Conservation (phyloP, 2,888 invertebrate species). For the Odontocerum albicorne region DNA sequence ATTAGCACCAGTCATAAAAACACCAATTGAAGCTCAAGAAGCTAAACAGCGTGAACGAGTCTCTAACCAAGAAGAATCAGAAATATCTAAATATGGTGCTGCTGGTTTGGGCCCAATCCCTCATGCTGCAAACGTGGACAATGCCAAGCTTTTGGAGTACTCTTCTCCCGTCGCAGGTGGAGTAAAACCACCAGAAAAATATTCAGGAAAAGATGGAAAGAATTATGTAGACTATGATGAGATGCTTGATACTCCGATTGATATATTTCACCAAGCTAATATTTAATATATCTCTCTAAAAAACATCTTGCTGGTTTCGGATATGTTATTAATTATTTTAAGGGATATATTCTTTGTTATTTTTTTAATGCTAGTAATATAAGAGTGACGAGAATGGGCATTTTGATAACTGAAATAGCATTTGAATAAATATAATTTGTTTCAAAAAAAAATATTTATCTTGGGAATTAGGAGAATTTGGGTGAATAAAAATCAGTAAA, state of each 20-base stretch:
- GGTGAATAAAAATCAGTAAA: too few species aligned
- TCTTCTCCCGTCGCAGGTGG: constrained; percentile 5
- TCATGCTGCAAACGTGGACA: constrained; percentile 13
- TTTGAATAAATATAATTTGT: too few species aligned
- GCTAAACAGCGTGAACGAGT: background rate
- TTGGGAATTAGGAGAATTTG: too few species aligned
- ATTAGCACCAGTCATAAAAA: background rate
- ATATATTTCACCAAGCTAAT: constrained; percentile 16
- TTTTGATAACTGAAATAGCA: too few species aligned
- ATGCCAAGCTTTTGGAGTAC: constrained; percentile 12
- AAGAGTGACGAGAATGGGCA: too few species aligned
- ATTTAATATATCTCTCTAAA: background rate
- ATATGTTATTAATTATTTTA: too few species aligned
- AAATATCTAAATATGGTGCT: background rate
- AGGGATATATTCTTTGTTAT: too few species aligned
- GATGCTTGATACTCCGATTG: constrained; percentile 4
- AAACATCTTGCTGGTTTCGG: too few species aligned
- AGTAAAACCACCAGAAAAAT: background rate
- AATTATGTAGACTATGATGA: constrained; percentile 14
- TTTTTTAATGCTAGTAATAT: too few species aligned
- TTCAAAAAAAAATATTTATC: too few species aligned
- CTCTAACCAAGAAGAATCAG: background rate
- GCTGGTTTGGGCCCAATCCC: constrained; percentile 7
- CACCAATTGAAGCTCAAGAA: background rate
- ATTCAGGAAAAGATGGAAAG: constrained; percentile 2